phyloP scores from a whole-genome alignment of 1,140 invertebrate genomes.

The Camponotus pennsylvanicus region DNA sequence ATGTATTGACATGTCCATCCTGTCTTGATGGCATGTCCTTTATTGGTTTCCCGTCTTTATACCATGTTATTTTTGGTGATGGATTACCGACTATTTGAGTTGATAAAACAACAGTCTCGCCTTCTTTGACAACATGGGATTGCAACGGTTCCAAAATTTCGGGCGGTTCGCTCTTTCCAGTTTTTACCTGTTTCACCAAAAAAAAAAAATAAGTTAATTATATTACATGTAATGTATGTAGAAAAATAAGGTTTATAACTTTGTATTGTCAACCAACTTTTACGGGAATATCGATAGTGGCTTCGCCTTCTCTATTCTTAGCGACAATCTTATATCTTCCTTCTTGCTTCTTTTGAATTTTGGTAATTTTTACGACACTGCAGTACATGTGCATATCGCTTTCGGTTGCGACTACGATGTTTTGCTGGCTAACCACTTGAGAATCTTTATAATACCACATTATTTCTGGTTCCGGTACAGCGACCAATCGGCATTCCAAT shows the following conservation, averaged over 20 bases:
- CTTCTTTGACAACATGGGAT: slow-evolving; percentile 91
- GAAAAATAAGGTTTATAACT: background rate
- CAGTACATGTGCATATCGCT: slow-evolving; percentile 97
- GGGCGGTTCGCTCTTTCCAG: slow-evolving; percentile 91
- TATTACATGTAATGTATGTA: background rate
- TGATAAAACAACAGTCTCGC: slow-evolving; percentile 91
- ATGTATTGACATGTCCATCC: slow-evolving; percentile 90
- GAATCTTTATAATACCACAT: slow-evolving; percentile 93
- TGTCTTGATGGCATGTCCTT: slow-evolving; percentile 87
- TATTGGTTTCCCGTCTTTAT: slow-evolving; percentile 91
- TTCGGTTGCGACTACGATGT: slow-evolving; percentile 91
- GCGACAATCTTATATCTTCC: slow-evolving; percentile 95
- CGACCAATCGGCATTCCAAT: slow-evolving; percentile 94
- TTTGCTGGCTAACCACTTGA: slow-evolving; percentile 89
- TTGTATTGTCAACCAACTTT: slow-evolving; percentile 87
- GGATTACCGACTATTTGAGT: slow-evolving; percentile 94
- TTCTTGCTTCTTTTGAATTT: slow-evolving; percentile 93
- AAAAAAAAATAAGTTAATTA: background rate
- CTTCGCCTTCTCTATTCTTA: slow-evolving; percentile 96
- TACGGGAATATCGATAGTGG: slow-evolving; percentile 92
- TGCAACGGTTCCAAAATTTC: slow-evolving; percentile 93
- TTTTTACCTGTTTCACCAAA: slow-evolving; percentile 86
- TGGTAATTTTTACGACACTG: slow-evolving; percentile 92
- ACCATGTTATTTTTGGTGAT: slow-evolving; percentile 92
- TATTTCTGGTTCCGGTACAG: slow-evolving; percentile 96